Percentiles rank a stretch among this genome's conserved stretches.
Conservation (phyloP, 2,797 vertebrate species). For the Clarias fuscus region DNA sequence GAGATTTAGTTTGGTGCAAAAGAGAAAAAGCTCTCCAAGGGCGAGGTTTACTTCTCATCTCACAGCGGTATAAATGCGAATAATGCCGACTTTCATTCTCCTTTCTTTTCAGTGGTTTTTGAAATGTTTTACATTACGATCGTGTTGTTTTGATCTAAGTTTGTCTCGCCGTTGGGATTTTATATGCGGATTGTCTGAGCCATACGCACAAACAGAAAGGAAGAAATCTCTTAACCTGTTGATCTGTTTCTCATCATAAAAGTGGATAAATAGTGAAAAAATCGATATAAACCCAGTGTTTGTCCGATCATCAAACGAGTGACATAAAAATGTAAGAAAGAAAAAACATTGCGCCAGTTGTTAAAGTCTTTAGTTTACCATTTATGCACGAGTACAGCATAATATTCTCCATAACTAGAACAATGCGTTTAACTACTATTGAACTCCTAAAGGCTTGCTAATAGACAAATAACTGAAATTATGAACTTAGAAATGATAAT, state of each 20-base stretch:
- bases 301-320: background rate
- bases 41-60: background rate
- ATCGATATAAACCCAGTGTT: background rate
- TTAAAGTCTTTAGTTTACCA: background rate
- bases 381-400: background rate
- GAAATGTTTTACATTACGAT: background rate
- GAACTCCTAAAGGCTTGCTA: background rate
- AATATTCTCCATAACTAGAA: background rate
- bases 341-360: background rate
- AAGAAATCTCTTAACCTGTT: background rate
- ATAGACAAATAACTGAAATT: background rate
- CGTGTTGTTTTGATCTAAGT: background rate
- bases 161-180: background rate
- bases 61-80: background rate
- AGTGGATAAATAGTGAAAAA: background rate
- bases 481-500: background rate
- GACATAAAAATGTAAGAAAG: background rate
- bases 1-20: constrained; percentile 21
- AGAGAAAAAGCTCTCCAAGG: constrained; percentile 2
- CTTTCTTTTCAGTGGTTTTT: background rate
- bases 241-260: background rate
- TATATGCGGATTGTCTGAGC: background rate
- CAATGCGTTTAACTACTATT: too few species aligned
- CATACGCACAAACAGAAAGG: background rate
- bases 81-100: background rate